These are phyloP conservation scores for Gallinago undulata DNA, from an alignment of 2,113 vertebrate genomes.

Conservation along the genomic window DNA sequence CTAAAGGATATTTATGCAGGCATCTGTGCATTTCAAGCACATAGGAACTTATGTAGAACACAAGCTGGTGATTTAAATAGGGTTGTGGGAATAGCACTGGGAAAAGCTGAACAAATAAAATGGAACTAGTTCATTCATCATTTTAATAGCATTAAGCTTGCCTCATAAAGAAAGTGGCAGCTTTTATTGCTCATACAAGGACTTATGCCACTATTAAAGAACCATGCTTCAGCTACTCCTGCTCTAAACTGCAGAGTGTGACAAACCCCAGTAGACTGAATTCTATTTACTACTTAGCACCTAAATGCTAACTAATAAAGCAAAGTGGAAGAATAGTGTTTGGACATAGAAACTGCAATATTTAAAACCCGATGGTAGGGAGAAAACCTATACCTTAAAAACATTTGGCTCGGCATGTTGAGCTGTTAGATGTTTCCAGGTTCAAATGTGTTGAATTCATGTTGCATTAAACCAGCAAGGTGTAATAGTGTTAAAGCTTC, in stretches of 20 bases:
- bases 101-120: conserved; percentile 57
- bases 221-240: background rate
- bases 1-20: background rate
- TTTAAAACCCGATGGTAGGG: background rate
- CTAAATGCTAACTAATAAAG: conserved; percentile 5
- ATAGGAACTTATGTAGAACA: background rate
- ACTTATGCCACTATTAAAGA: conserved; percentile 28
- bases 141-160: conserved; percentile 54
- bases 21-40: background rate
- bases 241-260: background rate
- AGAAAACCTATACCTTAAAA: background rate
- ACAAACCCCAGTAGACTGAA: background rate
- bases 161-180: conserved; percentile 46
- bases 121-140: conserved; percentile 51
- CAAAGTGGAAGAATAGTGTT: background rate
- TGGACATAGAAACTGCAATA: background rate
- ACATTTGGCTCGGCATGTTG: background rate
- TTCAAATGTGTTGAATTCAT: background rate
- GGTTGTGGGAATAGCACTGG: conserved; percentile 13
- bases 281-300: conserved; percentile 12
- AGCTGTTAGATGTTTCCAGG: background rate
- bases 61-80: conserved; percentile 25
- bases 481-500: background rate
- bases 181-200: conserved; percentile 48
- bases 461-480: background rate